Percentiles rank a stretch among this genome's conserved stretches.
Conservation (phyloP, 2,113 vertebrate genomes). For the Dolichotis patagonum region DNA sequence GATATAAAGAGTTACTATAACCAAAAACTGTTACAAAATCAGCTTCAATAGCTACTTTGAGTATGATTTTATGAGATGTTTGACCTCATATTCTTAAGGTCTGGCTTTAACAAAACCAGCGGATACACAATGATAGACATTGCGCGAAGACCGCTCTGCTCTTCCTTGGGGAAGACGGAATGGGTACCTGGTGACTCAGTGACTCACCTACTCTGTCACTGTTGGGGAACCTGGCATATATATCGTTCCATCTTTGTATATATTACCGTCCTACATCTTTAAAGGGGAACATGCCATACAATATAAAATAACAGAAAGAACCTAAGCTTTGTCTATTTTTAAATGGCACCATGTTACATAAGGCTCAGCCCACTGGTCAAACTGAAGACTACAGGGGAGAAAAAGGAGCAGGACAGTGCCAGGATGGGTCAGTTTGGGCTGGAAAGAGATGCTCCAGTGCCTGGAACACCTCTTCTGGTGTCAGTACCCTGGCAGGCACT, state of each 20-base stretch:
- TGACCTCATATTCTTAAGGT: not conserved
- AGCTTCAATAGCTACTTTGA: not conserved
- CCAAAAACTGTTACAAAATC: not conserved
- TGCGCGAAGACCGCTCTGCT: not conserved
- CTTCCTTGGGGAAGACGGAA: not conserved
- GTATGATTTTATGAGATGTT: not conserved
- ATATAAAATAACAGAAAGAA: not conserved
- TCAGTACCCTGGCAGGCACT: not conserved
- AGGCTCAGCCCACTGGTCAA: not conserved
- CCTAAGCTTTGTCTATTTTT: not conserved
- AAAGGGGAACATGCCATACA: not conserved
- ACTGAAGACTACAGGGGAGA: not conserved
- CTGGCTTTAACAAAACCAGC: not conserved
- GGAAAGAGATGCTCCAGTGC: not conserved
- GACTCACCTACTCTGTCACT: not conserved
- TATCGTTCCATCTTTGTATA: not conserved
- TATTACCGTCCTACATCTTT: not conserved
- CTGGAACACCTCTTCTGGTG: accelerated
- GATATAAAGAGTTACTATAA: not conserved
- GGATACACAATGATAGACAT: not conserved
- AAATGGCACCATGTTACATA: not conserved
- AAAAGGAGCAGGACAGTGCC: not conserved
- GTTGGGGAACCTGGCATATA: too few species aligned
- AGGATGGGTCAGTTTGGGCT: not conserved
- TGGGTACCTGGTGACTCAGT: not conserved